These are phyloP conservation scores for Amblyteles armatorius DNA, from an alignment of 2,888 invertebrate species.

Conservation along the genomic window DNA sequence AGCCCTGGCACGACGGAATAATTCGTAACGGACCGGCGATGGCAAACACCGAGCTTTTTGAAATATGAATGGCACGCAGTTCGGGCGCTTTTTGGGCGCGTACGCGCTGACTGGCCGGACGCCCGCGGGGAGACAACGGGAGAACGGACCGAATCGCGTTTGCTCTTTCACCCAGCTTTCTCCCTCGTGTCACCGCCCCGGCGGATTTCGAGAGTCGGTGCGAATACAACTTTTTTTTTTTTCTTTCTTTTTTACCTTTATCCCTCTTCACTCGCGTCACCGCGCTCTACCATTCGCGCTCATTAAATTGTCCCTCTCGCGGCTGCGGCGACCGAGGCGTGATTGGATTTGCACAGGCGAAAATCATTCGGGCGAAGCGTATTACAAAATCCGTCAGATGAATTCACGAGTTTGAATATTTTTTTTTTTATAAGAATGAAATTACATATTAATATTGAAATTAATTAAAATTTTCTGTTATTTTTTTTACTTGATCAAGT, in stretches of 20 bases:
- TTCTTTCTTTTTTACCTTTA: background rate
- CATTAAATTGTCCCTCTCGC: conserved; percentile 43
- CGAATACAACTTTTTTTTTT: conserved; percentile 22
- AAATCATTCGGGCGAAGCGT: background rate
- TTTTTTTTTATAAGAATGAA: too few relatives aligned
- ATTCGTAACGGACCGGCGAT: conserved; percentile 49
- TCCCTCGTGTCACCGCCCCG: conserved; percentile 24
- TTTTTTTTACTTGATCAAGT: too few relatives aligned
- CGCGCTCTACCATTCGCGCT: conserved; percentile 14
- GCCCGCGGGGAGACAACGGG: conserved; percentile 10
- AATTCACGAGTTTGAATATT: background rate
- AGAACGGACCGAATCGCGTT: conserved; percentile 42
- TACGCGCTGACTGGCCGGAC: background rate
- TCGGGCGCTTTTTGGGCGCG: background rate
- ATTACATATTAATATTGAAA: too few relatives aligned
- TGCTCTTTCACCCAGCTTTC: conserved; percentile 24
- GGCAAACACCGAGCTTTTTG: conserved; percentile 53
- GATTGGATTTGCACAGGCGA: conserved; percentile 28
- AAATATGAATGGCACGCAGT: conserved; percentile 49
- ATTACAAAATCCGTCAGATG: background rate
- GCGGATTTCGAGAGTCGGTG: conserved; percentile 4
- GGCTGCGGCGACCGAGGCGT: conserved; percentile 7
- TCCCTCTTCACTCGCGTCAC: conserved; percentile 12
- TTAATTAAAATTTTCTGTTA: too few relatives aligned
- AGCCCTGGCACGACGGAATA: conserved; percentile 46